Conservation (phyloP, 2,113 vertebrate genomes). For the Pandion haliaetus region DNA sequence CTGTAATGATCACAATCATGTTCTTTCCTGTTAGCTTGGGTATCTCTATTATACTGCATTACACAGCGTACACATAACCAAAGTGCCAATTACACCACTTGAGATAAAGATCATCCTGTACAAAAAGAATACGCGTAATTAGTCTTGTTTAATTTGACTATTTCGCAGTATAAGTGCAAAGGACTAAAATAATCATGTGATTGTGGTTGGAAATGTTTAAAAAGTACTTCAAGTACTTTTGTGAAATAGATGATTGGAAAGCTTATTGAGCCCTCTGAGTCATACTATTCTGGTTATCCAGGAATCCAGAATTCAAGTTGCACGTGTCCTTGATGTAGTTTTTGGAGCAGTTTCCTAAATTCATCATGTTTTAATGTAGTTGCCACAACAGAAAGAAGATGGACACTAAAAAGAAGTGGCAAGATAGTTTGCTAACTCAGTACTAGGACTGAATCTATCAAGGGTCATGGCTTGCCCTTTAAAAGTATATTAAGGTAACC, state of each 20-base stretch:
- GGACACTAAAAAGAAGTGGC: background rate
- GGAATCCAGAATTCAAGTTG: background rate
- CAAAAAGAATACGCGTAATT: conserved; percentile 13
- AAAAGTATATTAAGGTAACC: background rate
- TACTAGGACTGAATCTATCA: background rate
- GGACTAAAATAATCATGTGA: background rate
- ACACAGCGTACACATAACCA: background rate
- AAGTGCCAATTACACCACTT: conserved; percentile 18
- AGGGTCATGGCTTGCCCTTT: background rate
- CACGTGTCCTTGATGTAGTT: background rate
- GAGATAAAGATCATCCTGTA: background rate
- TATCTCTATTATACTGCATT: background rate
- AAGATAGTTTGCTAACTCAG: background rate
- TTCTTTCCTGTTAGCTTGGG: conserved; percentile 6
- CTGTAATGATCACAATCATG: background rate
- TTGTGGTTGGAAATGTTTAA: background rate
- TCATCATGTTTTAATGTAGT: background rate
- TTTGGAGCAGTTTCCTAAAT: background rate
- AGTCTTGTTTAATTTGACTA: background rate
- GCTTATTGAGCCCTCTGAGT: background rate
- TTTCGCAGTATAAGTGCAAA: conserved; percentile 25
- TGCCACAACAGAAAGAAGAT: background rate
- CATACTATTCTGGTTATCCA: background rate
- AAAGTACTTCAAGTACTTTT: background rate
- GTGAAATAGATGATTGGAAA: background rate